phyloP scores from a whole-genome alignment of 1,140 invertebrate species.

The Palaemon carinicauda region DNA sequence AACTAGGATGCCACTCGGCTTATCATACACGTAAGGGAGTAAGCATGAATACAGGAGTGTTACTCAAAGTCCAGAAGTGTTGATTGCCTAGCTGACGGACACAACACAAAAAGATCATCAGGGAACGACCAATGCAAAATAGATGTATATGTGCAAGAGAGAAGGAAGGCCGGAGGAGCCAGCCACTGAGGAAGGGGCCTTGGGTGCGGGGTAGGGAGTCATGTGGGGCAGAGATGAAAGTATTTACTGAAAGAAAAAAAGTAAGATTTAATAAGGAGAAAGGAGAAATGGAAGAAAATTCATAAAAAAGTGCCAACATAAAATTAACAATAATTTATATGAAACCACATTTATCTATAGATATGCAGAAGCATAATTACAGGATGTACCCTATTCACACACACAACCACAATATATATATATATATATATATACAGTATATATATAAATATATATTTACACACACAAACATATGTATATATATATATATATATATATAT shows the following conservation, averaged over 20 bases:
- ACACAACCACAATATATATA: neutral
- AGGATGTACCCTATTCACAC: too few relatives aligned
- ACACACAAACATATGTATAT: neutral
- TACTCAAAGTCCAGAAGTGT: neutral
- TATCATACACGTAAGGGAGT: neutral
- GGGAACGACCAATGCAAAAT: slow-evolving; percentile 26
- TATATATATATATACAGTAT: neutral
- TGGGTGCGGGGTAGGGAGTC: neutral
- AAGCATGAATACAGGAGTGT: neutral
- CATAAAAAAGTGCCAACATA: neutral
- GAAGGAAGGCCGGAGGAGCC: neutral
- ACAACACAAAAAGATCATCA: slow-evolving; percentile 41
- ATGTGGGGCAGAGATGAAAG: neutral
- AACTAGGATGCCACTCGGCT: neutral
- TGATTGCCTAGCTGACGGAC: slow-evolving; percentile 39
- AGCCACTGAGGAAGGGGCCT: neutral
- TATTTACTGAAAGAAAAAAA: neutral
- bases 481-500: neutral
- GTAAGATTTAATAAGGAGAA: too few relatives aligned
- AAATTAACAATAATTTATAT: neutral
- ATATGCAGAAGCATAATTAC: too few relatives aligned
- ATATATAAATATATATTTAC: neutral
- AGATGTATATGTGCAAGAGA: neutral
- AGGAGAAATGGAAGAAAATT: neutral
- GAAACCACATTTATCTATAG: neutral